A percentile compares a stretch with the other conserved stretches of the same genome.
Evolutionary conservation across 2,888 invertebrate genomes (phyloP).

Genomic region (Ormyrus pomaceus): DNA sequence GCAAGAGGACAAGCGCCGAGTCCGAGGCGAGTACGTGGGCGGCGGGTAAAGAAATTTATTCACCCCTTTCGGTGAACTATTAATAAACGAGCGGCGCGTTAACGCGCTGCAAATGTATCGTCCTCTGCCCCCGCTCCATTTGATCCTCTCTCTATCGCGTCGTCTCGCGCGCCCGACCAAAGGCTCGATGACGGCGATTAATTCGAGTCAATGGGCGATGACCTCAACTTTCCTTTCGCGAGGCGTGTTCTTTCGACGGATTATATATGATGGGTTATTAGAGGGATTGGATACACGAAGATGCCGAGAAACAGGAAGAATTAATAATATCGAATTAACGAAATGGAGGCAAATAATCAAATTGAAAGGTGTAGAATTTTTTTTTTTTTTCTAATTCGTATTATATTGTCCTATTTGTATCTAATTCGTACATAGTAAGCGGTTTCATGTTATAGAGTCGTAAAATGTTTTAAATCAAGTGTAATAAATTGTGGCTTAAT

Average conservation of each 20-base stretch:
- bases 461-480: too few species aligned
- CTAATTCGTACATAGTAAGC: too few species aligned
- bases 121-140: background rate
- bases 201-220: constrained; percentile 50
- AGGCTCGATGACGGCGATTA: constrained; percentile 49
- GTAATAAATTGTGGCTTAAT: too few species aligned
- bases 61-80: constrained; percentile 64
- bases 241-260: constrained; percentile 30
- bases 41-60: constrained; percentile 64
- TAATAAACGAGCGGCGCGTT: constrained; percentile 60
- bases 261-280: constrained; percentile 46
- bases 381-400: too few species aligned
- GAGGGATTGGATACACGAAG: constrained; percentile 22
- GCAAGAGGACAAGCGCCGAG: constrained; percentile 36
- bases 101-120: constrained; percentile 40
- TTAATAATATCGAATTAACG: constrained; percentile 4
- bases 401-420: too few species aligned
- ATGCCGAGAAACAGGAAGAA: background rate
- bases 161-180: background rate
- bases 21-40: constrained; percentile 58
- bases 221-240: constrained; percentile 42
- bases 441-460: too few species aligned
- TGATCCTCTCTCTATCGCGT: constrained; percentile 28
- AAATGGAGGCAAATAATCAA: background rate
- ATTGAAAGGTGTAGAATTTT: background rate